Base-by-base conservation (phyloP, 1,140 invertebrate species). In the Leptinotarsa undecemlineata region DNA sequence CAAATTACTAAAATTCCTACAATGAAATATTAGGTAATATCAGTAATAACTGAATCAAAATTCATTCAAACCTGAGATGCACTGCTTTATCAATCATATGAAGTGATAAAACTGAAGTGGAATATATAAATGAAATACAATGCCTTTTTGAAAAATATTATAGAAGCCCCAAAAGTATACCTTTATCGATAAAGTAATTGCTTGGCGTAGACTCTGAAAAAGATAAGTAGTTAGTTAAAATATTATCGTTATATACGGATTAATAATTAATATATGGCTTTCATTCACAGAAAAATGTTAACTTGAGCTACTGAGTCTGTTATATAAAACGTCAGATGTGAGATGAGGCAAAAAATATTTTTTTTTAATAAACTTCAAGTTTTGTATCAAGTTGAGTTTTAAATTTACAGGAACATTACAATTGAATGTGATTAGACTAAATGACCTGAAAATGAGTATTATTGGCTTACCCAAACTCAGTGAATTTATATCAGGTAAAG, bases 401-500 rank as follows among this genome's bases (percentile, higher is more conserved):
- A 33, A 33, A 33, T 33, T 8, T 33, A 61, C 17, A 61, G 5
- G 17, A 20, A 61, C 60, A 61, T n/a, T 61, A 17, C 60, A 8
- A 13, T 61, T 20, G 1, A 61, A 61, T 61, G 20, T 61, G 5
- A 3, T 61, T 20, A 20, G 17, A 61, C 6, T 61, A 14, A 61
- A 61, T 20, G 47, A 69, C 19, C 33, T n/a, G 14, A n/a, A 42
- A 19, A 33, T 69, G 42, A 69, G 15, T 42, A 17, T 60, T 19
- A 71, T 57, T 42, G 19, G 76, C 81, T 85, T 76, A 83, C 90
- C 90, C 63, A 95, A 88, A 69, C 90, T 89, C 47, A 95, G 86
- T 70, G 89, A 87, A 67, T 89, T 90, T 79, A 95, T 87, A 82
- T 93, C 92, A 26, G 93, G 93, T 61, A 92, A 88, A n/a, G 88